A percentile compares a stretch with the other conserved stretches of the same genome.
phyloP scores from a whole-genome alignment of 2,113 vertebrate genomes.

The Neolamprologus falcicula region DNA sequence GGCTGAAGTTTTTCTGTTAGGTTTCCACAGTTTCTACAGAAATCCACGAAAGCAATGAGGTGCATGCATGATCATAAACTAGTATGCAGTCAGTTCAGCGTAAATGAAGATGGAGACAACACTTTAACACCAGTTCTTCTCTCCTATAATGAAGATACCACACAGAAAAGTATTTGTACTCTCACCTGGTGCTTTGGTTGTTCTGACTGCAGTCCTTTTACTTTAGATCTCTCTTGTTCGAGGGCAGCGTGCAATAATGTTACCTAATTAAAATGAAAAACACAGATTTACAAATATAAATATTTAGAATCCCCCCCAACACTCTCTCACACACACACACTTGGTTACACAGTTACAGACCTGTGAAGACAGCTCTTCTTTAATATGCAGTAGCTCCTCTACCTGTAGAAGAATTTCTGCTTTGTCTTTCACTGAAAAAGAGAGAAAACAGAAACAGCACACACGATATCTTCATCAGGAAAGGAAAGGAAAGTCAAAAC shows the following conservation, averaged over 20 bases:
- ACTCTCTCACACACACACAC: neutral
- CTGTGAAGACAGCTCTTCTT: conserved; percentile 88
- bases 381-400: conserved; percentile 85
- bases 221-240: conserved; percentile 92
- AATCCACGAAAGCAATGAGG: neutral
- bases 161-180: neutral
- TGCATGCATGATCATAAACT: neutral
- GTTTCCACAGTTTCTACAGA: neutral
- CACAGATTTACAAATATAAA: neutral
- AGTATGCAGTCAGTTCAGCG: neutral
- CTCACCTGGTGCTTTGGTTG: conserved; percentile 88
- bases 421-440: conserved; percentile 89
- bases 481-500: neutral
- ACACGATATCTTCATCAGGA: neutral
- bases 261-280: conserved; percentile 68
- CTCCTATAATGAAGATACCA: neutral
- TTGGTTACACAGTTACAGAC: conserved; percentile 56
- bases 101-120: neutral
- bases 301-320: neutral
- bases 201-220: conserved; percentile 86
- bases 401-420: conserved; percentile 88
- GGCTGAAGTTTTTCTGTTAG: neutral
- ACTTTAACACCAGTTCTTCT: neutral
- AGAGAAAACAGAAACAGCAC: neutral
- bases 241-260: conserved; percentile 82